Base-by-base conservation (phyloP, 1,140 invertebrate genomes). In the Plodia interpunctella region DNA sequence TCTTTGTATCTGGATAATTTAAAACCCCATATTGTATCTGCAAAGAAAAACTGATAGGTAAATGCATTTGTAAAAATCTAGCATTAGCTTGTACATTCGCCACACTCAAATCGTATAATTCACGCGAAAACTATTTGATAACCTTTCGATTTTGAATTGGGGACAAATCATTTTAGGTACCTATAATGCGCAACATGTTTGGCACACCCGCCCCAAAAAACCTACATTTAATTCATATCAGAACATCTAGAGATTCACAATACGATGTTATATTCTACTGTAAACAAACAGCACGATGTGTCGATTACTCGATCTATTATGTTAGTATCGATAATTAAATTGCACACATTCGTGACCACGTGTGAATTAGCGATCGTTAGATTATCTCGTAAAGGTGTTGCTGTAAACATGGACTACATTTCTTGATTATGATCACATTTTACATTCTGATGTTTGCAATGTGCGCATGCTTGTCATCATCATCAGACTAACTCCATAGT, bases 11-110 rank as follows among this genome's bases (percentile, higher is more conserved):
- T 15, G 50, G 21, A 51, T 50, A 21, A 25, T 56, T 3, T 44
- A 59, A 38, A 55, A 70, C 55, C 69, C 67, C 79, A 83, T 82
- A 61, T 63, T 72, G 53, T 57, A 74, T 60, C 74, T 80, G 74
- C 13, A 75, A 74, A 66, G 59, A 54, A 25, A 60, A 61, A n/a
- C n/a, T n/a, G n/a, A n/a, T n/a, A n/a, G n/a, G n/a, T n/a, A n/a
- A n/a, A n/a, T n/a, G n/a, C n/a, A n/a, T n/a, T n/a, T n/a, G n/a
- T n/a, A n/a, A n/a, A n/a, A n/a, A n/a, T n/a, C n/a, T n/a, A n/a
- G n/a, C n/a, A n/a, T n/a, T n/a, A n/a, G n/a, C n/a, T n/a, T n/a
- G n/a, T n/a, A n/a, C n/a, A n/a, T n/a, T n/a, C n/a, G n/a, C n/a
- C n/a, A n/a, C n/a, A n/a, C n/a, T n/a, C n/a, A n/a, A n/a, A n/a